Percentiles rank a stretch among this genome's conserved stretches.
Conservation (phyloP, 2,113 vertebrate species). For the Sinocyclocheilus anophthalmus region DNA sequence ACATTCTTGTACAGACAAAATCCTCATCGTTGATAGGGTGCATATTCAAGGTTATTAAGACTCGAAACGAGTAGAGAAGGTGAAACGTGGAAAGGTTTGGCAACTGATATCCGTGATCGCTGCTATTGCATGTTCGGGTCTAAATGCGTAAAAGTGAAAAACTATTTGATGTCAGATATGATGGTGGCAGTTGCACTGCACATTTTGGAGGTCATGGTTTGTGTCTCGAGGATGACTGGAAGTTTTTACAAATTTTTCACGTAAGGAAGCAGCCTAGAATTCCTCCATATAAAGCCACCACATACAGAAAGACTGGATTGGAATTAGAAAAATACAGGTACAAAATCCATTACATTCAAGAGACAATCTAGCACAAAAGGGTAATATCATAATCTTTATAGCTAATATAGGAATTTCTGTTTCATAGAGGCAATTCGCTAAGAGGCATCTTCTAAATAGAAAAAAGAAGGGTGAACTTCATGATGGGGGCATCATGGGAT, state of each 20-base stretch:
- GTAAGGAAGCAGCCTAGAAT: constrained; percentile 69
- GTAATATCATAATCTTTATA: constrained; percentile 74
- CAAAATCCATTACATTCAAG: constrained; percentile 85
- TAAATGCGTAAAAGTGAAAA: constrained; percentile 60
- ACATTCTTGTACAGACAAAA: constrained; percentile 74
- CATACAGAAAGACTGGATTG: constrained; percentile 76
- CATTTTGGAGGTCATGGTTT: constrained; percentile 62
- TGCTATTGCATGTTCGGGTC: constrained; percentile 63
- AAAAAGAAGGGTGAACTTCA: constrained; percentile 65
- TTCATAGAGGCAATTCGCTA: constrained; percentile 77
- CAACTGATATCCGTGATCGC: constrained; percentile 65
- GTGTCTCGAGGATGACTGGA: constrained; percentile 61
- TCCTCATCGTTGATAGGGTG: constrained; percentile 70
- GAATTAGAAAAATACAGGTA: constrained; percentile 86
- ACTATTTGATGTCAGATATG: constrained; percentile 38
- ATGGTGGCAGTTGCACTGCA: constrained; percentile 44
- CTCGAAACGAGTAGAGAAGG: constrained; percentile 64
- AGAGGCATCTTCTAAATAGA: constrained; percentile 67
- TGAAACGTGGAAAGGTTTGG: constrained; percentile 73
- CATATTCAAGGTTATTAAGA: constrained; percentile 70
- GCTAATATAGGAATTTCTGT: constrained; percentile 77
- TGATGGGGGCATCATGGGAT: constrained; percentile 69
- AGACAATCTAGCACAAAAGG: constrained; percentile 84
- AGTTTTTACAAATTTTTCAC: constrained; percentile 69
- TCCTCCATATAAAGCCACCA: constrained; percentile 67